These are phyloP conservation scores for Palaemon carinicauda DNA, from an alignment of 1,140 invertebrate genomes.

Conservation along the genomic window DNA sequence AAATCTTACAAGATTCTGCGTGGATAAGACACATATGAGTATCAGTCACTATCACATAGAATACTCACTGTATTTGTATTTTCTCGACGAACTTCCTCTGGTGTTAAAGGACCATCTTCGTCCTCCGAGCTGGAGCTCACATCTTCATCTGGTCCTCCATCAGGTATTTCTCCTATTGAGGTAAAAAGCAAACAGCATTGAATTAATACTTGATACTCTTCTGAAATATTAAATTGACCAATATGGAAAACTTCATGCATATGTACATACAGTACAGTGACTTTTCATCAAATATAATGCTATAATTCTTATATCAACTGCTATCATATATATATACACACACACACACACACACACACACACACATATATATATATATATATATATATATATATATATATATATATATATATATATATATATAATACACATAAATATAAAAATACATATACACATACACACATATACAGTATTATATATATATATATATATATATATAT, in stretches of 20 bases:
- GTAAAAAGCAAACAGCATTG: not conserved
- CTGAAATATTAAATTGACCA: too few species aligned
- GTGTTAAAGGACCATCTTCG: constrained; percentile 65
- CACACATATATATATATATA: too few species aligned
- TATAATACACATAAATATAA: too few species aligned
- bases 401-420: too few species aligned
- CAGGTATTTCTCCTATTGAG: constrained; percentile 64
- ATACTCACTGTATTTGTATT: constrained; percentile 41
- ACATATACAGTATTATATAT: not conserved
- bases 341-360: too few species aligned
- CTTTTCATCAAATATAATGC: not conserved
- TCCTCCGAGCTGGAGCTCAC: constrained; percentile 66
- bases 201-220: too few species aligned
- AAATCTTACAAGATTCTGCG: not conserved
- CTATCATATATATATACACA: not conserved
- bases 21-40: not conserved
- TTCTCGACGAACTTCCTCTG: constrained; percentile 60
- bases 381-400: too few species aligned
- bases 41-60: not conserved
- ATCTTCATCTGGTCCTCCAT: constrained; percentile 71
- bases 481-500: constrained; percentile 10
- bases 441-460: too few species aligned
- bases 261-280: too few species aligned
- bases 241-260: too few species aligned
- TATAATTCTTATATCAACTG: not conserved